Evolutionary conservation across 1,140 invertebrate genomes (phyloP).

Genomic region (Papilio polytes): DNA sequence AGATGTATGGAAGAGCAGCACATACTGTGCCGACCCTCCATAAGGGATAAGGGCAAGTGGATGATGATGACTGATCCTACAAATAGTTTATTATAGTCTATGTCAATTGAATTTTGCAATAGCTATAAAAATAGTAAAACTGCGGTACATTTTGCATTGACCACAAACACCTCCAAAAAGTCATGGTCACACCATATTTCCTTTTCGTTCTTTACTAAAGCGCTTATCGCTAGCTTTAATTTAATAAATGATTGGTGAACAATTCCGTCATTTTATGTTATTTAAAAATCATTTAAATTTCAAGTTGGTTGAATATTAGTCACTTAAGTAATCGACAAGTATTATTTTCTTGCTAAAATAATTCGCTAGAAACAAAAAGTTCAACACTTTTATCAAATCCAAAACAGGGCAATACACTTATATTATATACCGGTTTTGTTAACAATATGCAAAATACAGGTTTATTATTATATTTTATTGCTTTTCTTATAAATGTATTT

Average conservation of each 20-base stretch:
- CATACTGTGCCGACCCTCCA: too few species aligned
- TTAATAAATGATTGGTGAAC: too few species aligned
- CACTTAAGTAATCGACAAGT: not conserved
- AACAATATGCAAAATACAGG: not conserved
- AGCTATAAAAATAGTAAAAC: not conserved
- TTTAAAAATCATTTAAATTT: too few species aligned
- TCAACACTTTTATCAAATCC: not conserved
- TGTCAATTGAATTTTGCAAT: not conserved
- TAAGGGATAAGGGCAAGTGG: too few species aligned
- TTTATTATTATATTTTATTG: constrained; percentile 9
- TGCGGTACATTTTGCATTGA: not conserved
- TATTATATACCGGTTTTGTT: not conserved
- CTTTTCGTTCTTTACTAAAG: too few species aligned
- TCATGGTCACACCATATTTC: too few species aligned
- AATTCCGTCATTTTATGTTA: too few species aligned
- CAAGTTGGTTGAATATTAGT: too few species aligned
- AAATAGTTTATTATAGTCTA: not conserved
- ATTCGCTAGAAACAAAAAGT: not conserved
- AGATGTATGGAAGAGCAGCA: too few species aligned
- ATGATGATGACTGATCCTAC: too few species aligned
- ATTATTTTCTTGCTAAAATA: not conserved
- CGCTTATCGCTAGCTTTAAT: too few species aligned
- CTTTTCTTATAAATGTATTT: not conserved
- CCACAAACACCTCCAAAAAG: too few species aligned
- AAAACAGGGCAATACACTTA: not conserved